phyloP scores from a whole-genome alignment of 2,113 vertebrate genomes.

The Anarhynchus alexandrinus region DNA sequence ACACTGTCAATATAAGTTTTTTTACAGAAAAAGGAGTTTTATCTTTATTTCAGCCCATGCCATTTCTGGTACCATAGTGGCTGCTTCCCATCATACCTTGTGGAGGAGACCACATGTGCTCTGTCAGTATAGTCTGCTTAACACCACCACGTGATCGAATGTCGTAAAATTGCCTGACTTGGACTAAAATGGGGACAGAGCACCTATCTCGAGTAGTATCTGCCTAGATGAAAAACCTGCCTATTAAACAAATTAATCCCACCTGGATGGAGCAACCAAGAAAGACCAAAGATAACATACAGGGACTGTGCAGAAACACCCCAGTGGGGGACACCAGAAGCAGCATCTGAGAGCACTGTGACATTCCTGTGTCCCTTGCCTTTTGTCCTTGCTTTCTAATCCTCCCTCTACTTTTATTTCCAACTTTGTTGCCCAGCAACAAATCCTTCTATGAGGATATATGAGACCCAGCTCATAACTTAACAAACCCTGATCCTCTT shows the following conservation, averaged over 20 bases:
- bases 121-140: neutral
- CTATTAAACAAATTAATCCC: neutral
- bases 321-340: neutral
- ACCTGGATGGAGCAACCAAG: neutral
- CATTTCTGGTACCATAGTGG: neutral
- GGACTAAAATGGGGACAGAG: neutral
- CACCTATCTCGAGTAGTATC: neutral
- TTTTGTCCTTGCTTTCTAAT: neutral
- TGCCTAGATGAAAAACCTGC: neutral
- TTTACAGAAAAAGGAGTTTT: neutral
- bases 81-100: neutral
- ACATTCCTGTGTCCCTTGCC: neutral
- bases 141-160: neutral
- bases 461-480: neutral
- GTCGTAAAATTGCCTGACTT: neutral
- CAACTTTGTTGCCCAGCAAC: neutral
- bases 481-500: neutral
- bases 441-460: neutral
- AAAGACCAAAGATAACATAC: neutral
- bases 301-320: neutral
- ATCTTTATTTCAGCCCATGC: neutral
- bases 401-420: neutral
- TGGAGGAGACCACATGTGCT: neutral
- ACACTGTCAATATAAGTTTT: neutral
- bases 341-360: neutral